A percentile compares a stretch with the other conserved stretches of the same genome.
phyloP scores from a whole-genome alignment of 2,888 invertebrate genomes.

The Dryococelus australis region DNA sequence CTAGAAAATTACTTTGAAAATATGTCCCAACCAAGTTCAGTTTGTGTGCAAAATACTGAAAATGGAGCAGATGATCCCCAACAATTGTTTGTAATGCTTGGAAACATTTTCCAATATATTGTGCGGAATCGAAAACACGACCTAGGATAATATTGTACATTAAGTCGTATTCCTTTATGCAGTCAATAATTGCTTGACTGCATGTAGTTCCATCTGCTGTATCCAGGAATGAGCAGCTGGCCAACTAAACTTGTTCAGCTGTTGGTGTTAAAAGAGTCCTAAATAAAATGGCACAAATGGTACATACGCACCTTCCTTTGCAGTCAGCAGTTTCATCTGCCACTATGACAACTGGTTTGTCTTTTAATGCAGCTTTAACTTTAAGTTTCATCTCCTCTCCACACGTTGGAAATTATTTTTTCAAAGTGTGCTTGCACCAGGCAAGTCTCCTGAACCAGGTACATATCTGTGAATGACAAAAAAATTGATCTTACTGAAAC shows the following conservation, averaged over 20 bases:
- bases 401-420: not conserved
- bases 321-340: conserved; percentile 27
- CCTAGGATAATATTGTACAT: not conserved
- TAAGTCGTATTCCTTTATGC: not conserved
- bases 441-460: conserved; percentile 28
- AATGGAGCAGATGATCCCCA: too few species aligned
- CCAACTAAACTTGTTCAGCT: not conserved
- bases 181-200: not conserved
- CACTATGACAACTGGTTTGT: conserved; percentile 17
- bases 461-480: conserved; percentile 12
- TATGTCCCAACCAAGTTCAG: not conserved
- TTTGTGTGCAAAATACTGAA: not conserved
- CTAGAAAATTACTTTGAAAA: too few species aligned
- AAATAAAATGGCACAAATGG: conserved; percentile 32
- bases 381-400: conserved; percentile 25
- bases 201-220: not conserved
- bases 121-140: conserved; percentile 5
- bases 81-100: too few species aligned
- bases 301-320: conserved; percentile 30
- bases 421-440: conserved; percentile 9
- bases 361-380: conserved; percentile 1
- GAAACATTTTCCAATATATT: not conserved
- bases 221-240: not conserved
- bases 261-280: not conserved
- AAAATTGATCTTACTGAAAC: not conserved